Evolutionary conservation across 1,140 invertebrate species (phyloP).

Genomic region (Coptotermes formosanus): DNA sequence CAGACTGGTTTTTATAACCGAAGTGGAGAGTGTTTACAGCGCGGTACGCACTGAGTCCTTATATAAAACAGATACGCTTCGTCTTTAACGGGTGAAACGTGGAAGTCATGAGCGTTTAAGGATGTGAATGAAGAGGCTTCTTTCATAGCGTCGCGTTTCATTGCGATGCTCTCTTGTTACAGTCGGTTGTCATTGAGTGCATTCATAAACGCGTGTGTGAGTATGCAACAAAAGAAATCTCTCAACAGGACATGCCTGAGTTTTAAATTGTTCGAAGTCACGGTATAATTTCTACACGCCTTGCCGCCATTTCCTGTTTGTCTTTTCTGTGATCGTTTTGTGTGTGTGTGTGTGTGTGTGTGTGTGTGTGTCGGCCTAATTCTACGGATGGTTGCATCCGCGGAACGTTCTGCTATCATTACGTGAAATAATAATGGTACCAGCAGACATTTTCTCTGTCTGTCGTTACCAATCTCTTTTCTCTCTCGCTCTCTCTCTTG

Average conservation of each 20-base stretch:
- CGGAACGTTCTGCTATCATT: neutral
- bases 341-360: neutral
- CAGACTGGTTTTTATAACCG: no score
- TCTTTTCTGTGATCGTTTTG: neutral
- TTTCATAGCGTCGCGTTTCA: neutral
- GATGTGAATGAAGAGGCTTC: neutral
- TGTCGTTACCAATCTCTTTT: neutral
- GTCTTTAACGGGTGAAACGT: no score
- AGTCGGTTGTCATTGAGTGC: neutral
- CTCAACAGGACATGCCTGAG: neutral
- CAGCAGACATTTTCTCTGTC: neutral
- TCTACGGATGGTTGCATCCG: constrained; percentile 11
- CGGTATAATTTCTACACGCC: neutral
- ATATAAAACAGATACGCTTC: no score
- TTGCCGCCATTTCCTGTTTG: neutral
- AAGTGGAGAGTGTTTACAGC: no score
- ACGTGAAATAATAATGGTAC: constrained; percentile 7
- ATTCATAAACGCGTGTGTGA: neutral
- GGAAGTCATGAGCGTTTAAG: no score
- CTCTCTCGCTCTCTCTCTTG: no score
- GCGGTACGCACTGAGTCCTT: no score
- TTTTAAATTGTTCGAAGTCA: neutral
- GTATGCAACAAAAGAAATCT: neutral
- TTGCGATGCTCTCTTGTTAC: neutral
- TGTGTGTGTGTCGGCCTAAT: constrained; percentile 4